Evolutionary conservation across 2,888 invertebrate genomes (phyloP).

Genomic region (Lasioglossum villosulum): DNA sequence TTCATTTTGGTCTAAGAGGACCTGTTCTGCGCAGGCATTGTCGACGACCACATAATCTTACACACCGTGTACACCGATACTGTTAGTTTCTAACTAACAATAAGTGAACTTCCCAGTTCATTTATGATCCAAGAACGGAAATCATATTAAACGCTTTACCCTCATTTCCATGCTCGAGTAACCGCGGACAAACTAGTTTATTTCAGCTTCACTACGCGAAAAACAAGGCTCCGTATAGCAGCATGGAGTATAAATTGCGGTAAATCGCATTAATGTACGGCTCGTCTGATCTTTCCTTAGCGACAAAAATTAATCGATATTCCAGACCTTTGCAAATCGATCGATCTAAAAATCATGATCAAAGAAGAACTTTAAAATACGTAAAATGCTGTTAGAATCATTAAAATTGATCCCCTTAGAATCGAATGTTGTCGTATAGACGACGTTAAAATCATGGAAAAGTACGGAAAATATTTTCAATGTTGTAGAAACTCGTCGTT

Average conservation of each 20-base stretch:
- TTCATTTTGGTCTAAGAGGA: not conserved
- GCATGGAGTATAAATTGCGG: not conserved
- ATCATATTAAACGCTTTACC: conserved; percentile 38
- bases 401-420: too few species aligned
- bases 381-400: not conserved
- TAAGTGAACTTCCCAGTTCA: conserved; percentile 46
- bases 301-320: conserved; percentile 9
- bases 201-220: conserved; percentile 17
- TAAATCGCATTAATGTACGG: not conserved
- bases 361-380: not conserved
- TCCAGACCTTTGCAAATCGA: not conserved
- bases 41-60: not conserved
- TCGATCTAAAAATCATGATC: not conserved
- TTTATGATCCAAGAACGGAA: conserved; percentile 38
- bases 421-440: not conserved
- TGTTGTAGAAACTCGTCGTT: too few species aligned
- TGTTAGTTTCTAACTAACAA: conserved; percentile 18
- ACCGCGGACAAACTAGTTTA: conserved; percentile 39
- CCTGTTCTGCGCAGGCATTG: not conserved
- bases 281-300: not conserved
- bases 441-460: not conserved
- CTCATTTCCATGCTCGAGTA: conserved; percentile 30
- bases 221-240: conserved; percentile 1
- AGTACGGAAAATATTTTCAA: too few species aligned
- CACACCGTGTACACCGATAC: conserved; percentile 10